Conservation (phyloP, 1,140 invertebrate genomes). For the Scaptomyza graminum region DNA sequence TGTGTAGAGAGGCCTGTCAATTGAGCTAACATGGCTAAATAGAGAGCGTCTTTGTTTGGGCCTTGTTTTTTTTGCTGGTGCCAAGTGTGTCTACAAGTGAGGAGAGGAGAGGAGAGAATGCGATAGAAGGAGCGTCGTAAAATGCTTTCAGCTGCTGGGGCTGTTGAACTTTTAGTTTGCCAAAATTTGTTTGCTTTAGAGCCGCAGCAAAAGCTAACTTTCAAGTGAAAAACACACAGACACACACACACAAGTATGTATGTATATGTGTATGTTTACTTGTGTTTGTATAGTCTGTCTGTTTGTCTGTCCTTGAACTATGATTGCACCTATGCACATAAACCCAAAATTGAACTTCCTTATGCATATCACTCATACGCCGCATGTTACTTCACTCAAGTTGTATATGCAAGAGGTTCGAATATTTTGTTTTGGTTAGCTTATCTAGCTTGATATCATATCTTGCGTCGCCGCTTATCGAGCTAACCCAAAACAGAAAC, state of each 20-base stretch:
- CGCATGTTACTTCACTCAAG: slow-evolving; percentile 19
- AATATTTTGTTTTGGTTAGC: slow-evolving; percentile 32
- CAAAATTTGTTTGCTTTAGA: slow-evolving; percentile 22
- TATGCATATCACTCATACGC: slow-evolving; percentile 53
- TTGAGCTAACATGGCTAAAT: slow-evolving; percentile 33
- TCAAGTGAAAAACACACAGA: slow-evolving; percentile 2
- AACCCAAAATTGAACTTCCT: slow-evolving; percentile 6
- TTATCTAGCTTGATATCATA: slow-evolving; percentile 34
- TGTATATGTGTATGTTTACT: neutral
- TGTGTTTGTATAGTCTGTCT: slow-evolving; percentile 9
- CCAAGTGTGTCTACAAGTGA: slow-evolving; percentile 18
- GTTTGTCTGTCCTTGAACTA: slow-evolving; percentile 62
- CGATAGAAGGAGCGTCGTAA: neutral
- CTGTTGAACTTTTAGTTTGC: slow-evolving; percentile 49
- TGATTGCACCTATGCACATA: slow-evolving; percentile 14
- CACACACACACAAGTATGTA: neutral
- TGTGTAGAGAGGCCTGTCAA: slow-evolving; percentile 24
- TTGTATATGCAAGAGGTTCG: neutral
- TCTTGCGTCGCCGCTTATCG: slow-evolving; percentile 34
- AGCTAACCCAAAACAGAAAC: slow-evolving; percentile 12
- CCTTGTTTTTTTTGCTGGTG: slow-evolving; percentile 43
- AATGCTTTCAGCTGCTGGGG: slow-evolving; percentile 32
- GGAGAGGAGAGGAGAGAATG: neutral
- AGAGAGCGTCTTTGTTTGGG: slow-evolving; percentile 40
- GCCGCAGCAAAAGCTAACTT: slow-evolving; percentile 1